Conservation (phyloP, 2,113 vertebrate species). For the Chaetorhynchus papuensis region DNA sequence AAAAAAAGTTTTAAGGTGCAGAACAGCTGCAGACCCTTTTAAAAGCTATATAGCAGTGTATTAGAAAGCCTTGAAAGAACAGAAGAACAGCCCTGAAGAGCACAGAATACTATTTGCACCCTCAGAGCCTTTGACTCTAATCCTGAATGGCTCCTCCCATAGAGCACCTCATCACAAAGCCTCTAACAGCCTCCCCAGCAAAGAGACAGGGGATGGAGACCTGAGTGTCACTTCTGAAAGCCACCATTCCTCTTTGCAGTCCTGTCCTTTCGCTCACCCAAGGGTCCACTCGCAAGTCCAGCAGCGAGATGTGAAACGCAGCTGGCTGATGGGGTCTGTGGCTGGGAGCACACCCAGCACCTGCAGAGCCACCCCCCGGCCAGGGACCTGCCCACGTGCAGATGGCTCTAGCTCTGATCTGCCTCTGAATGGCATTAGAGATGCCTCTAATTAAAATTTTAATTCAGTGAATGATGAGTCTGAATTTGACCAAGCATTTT, state of each 20-base stretch:
- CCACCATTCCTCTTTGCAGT: not conserved
- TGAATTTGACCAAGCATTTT: slow-evolving; percentile 28
- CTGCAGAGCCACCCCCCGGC: not conserved
- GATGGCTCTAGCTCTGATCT: not conserved
- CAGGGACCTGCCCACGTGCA: not conserved
- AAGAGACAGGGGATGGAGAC: not conserved
- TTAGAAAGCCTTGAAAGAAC: not conserved
- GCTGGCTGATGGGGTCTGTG: not conserved
- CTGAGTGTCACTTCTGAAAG: not conserved
- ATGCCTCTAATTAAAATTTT: not conserved
- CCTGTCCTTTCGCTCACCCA: not conserved
- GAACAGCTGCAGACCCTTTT: not conserved
- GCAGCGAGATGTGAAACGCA: not conserved
- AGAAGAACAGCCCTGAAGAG: not conserved
- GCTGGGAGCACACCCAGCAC: not conserved
- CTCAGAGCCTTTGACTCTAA: not conserved
- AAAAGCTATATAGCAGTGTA: not conserved
- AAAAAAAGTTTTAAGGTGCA: not conserved
- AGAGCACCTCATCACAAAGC: not conserved
- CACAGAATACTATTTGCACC: not conserved
- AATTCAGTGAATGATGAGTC: not conserved
- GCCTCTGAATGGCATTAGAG: not conserved
- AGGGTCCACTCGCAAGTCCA: fast-evolving
- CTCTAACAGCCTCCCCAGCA: not conserved
- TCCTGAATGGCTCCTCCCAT: not conserved